Evolutionary conservation across 92 coral and sea anemone species (phyloP), one percentile per base, ranked within the genome.

Genomic region (Pocillopora grandis): DNA sequence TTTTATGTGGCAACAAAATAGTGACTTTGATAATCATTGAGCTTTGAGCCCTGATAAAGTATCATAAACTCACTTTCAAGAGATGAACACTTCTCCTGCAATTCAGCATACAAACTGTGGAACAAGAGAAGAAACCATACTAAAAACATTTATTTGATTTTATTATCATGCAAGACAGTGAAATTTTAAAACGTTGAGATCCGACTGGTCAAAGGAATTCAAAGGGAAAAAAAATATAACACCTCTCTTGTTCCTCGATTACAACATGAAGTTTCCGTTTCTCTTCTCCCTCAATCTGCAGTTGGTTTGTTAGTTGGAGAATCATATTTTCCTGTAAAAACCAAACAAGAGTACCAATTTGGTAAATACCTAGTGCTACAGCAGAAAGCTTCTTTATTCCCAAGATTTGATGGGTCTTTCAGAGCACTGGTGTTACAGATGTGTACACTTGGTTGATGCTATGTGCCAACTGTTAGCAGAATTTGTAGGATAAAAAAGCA

Each of bases 161-260:
- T 2, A 66, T 48, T n/a, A 12, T 17, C 52, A 5, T 4, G 68
- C 19, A 60, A 35, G 73, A 18, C 4, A 13, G 1, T 2, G 7
- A 33, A 68, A 68, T 35, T 33, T 48, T 31, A 23, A 64, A 20
- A 13, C 27, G 73, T 68, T 13, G 6, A 1, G 7, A 2, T 33
- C 48, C 21, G 71, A 67, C 7, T 0, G 10, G 48, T 68, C 12
- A 68, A 33, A 68, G 48, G 12, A 68, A 14, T 23, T 27, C 35
- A 67, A 12, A 12, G 49, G 15, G 9, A 13, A 62, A 19, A 13
- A 69, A 1, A 14, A 52, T 2, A 2, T 76, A 52, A 77, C 84
- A 94, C 98, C 92, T 94, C 66, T 91, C 93, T 65, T 96, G 98
- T 77, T 96, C 98, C 68, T 92, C 98, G 61, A 96, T 80, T 49